A percentile compares a stretch with the other conserved stretches of the same genome.
These are phyloP conservation scores for Haliaeetus leucogaster DNA, from an alignment of 2,113 vertebrate species.

Conservation along the genomic window DNA sequence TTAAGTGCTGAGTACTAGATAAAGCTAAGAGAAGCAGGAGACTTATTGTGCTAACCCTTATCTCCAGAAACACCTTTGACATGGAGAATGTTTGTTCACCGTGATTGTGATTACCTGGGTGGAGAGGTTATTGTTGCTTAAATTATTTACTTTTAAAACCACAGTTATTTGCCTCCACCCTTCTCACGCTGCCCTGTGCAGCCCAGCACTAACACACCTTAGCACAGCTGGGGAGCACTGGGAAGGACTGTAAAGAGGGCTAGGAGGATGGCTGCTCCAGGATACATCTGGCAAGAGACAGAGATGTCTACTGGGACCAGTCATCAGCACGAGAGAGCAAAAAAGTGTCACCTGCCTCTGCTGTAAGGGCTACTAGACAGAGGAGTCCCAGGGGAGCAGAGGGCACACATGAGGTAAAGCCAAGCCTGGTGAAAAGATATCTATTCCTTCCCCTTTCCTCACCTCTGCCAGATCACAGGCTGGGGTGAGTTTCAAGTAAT, in stretches of 20 bases:
- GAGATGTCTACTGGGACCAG: background rate
- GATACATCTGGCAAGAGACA: background rate
- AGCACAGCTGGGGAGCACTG: background rate
- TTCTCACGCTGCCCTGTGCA: background rate
- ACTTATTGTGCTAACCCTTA: conserved; percentile 43
- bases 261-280: background rate
- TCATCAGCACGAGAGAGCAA: background rate
- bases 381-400: background rate
- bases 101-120: conserved; percentile 55
- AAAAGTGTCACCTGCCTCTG: background rate
- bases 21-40: background rate
- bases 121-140: conserved; percentile 41
- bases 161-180: conserved; percentile 51
- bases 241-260: background rate
- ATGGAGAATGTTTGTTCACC: conserved; percentile 28
- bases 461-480: background rate
- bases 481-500: background rate
- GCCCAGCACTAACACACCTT: background rate
- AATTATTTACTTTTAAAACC: conserved; percentile 51
- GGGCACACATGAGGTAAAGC: background rate
- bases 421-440: background rate
- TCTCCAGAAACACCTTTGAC: conserved; percentile 51
- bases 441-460: background rate
- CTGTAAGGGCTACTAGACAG: background rate
- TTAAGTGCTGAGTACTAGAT: background rate